Percentiles rank a stretch among this genome's conserved stretches.
phyloP scores from a whole-genome alignment of 1,140 invertebrate genomes.

The Battus philenor region DNA sequence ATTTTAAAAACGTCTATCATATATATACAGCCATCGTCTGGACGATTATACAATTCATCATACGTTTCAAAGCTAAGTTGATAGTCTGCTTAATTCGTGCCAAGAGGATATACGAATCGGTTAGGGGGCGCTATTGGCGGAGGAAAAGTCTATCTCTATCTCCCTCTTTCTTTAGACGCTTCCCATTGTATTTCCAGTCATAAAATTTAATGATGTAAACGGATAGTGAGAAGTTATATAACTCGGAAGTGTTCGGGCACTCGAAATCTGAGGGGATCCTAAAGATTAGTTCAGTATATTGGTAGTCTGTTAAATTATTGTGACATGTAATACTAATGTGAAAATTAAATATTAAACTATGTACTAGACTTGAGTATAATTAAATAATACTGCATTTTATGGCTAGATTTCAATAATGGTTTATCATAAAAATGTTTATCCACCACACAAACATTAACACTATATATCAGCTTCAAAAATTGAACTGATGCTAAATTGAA shows the following conservation, averaged over 20 bases:
- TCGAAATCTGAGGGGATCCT: too few relatives aligned
- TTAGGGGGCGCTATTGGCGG: slow-evolving; percentile 47
- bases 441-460: too few relatives aligned
- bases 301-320: slow-evolving; percentile 47
- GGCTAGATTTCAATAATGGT: too few relatives aligned
- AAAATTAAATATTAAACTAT: too few relatives aligned
- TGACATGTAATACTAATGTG: slow-evolving; percentile 52
- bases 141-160: slow-evolving; percentile 56
- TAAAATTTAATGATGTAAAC: slow-evolving; percentile 76
- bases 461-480: too few relatives aligned
- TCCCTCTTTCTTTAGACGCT: slow-evolving; percentile 46
- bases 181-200: slow-evolving; percentile 66
- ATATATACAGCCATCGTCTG: not conserved
- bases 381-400: too few relatives aligned
- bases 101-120: slow-evolving; percentile 70
- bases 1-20: too few relatives aligned
- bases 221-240: slow-evolving; percentile 70
- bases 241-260: slow-evolving; percentile 31
- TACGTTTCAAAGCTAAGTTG: slow-evolving; percentile 64
- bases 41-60: slow-evolving; percentile 61
- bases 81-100: slow-evolving; percentile 71
- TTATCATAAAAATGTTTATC: too few relatives aligned
- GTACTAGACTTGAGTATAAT: too few relatives aligned
- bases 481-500: too few relatives aligned
- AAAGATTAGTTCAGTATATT: too few relatives aligned